Evolutionary conservation across 1,140 invertebrate species (phyloP), one percentile per base, ranked within the genome.

Genomic region (Atopsyche davidsoni): DNA sequence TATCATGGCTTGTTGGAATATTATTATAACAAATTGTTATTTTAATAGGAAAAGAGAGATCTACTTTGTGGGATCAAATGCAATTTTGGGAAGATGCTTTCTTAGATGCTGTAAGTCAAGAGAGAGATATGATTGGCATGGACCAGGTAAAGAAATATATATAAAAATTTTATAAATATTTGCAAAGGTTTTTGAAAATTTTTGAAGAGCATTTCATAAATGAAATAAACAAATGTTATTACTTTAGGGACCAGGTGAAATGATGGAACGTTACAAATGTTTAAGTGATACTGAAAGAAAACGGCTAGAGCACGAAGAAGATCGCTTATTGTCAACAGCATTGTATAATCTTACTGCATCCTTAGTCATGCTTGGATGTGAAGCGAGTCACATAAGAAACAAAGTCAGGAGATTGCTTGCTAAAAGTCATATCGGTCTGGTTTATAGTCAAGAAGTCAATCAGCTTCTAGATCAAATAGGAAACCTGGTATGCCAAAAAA

Each of bases 81-180:
- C 93, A 98, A 64, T 99, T 99, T 70, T 99, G 97, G 96, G 96
- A 99, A 72, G 96, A 99, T 69, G 89, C 92, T 0, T 99, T 99
- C 65, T 75, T 99, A 18, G 96, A 99, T 73, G 94, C 96, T 0
- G 96, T 99, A 1, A 96, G 96, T 39, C 95, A 99, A 70, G 97
- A 99, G 67, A 76, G 97, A 42, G 96, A 99, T 65, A 93, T 98
- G 79, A 92, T 99, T 53, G 97, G 97, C 44, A 98, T 99, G 95
- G 97, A 99, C 75, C 96, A 99, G 64, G 66, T 67, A 58, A 48
- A 24, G 35, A 2, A 2, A 36, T 42, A 38, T 38, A 38, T 43
- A 39, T 11, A 22, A 45, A 45, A 28, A 45, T 4, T 49, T 4
- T 41, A 48, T 23, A 39, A 42, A 28, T 42, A 43, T 17, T 10